A percentile compares a stretch with the other conserved stretches of the same genome.
Evolutionary conservation across 1,140 invertebrate genomes (phyloP).

Genomic region (Neodiprion fabricii): DNA sequence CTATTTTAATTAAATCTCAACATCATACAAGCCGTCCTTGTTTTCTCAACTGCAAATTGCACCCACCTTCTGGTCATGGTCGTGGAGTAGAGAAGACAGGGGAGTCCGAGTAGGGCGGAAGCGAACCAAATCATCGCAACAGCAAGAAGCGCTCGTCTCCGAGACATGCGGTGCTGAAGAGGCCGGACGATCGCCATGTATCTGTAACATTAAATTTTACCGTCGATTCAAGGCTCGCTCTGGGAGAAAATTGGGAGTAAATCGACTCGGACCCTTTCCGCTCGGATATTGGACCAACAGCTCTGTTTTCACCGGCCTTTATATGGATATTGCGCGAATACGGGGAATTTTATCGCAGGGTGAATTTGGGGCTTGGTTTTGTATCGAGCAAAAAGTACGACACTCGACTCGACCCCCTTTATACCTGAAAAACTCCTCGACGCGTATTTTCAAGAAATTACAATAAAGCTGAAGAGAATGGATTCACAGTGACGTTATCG

Average conservation of each 20-base stretch:
- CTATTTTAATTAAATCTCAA: background rate
- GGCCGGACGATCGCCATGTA: constrained; percentile 93
- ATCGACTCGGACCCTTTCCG: background rate
- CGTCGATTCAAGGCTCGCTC: background rate
- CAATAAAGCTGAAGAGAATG: too few relatives aligned
- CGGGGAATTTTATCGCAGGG: background rate
- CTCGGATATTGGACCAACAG: background rate
- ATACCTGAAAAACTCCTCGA: too few relatives aligned
- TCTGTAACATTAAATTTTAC: constrained; percentile 62
- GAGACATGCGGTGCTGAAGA: constrained; percentile 83
- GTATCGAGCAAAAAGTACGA: background rate
- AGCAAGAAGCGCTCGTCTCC: constrained; percentile 75
- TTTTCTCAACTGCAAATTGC: constrained; percentile 1
- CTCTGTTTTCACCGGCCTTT: background rate
- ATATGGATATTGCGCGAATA: background rate
- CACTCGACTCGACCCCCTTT: too few relatives aligned
- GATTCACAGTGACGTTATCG: too few relatives aligned
- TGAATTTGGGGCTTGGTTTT: background rate
- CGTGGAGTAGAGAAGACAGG: constrained; percentile 83
- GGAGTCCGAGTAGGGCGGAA: constrained; percentile 78
- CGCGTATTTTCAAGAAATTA: too few relatives aligned
- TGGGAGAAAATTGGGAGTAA: background rate
- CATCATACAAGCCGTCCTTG: background rate
- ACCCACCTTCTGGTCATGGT: constrained; percentile 76
- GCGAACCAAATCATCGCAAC: constrained; percentile 84